These are phyloP conservation scores for Melozone crissalis DNA, from an alignment of 2,113 vertebrate genomes.

Conservation along the genomic window DNA sequence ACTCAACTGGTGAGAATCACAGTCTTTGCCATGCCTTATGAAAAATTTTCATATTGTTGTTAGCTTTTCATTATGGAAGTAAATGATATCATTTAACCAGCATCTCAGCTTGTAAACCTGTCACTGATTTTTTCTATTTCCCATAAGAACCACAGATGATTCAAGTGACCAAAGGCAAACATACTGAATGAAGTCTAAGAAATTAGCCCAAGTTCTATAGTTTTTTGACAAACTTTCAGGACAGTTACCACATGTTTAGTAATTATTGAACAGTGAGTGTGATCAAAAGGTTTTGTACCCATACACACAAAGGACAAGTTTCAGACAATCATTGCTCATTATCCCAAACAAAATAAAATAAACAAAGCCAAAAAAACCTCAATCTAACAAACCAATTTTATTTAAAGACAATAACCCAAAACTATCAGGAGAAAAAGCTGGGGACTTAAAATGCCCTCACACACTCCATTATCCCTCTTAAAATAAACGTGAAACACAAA, in stretches of 20 bases:
- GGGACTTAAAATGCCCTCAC: background rate
- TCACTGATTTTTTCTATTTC: background rate
- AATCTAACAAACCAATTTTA: background rate
- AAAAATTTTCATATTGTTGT: background rate
- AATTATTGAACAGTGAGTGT: background rate
- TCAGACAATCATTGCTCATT: background rate
- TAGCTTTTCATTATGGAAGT: background rate
- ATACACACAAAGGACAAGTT: background rate
- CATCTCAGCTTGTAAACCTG: background rate
- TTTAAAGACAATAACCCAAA: background rate
- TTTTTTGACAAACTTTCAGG: background rate
- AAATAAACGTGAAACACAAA: background rate
- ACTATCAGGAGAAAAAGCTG: background rate
- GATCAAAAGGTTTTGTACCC: background rate
- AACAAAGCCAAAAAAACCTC: background rate
- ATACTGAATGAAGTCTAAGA: background rate
- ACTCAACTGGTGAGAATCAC: background rate
- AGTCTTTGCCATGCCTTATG: background rate
- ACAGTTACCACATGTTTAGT: background rate
- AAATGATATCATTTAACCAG: background rate
- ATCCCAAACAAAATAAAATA: background rate
- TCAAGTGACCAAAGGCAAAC: background rate
- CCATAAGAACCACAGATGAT: background rate
- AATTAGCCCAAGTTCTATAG: background rate
- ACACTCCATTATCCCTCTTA: background rate